Percentiles rank a stretch among this genome's conserved stretches.
phyloP scores from a whole-genome alignment of 1,140 invertebrate genomes.

The Drosophila pandora region DNA sequence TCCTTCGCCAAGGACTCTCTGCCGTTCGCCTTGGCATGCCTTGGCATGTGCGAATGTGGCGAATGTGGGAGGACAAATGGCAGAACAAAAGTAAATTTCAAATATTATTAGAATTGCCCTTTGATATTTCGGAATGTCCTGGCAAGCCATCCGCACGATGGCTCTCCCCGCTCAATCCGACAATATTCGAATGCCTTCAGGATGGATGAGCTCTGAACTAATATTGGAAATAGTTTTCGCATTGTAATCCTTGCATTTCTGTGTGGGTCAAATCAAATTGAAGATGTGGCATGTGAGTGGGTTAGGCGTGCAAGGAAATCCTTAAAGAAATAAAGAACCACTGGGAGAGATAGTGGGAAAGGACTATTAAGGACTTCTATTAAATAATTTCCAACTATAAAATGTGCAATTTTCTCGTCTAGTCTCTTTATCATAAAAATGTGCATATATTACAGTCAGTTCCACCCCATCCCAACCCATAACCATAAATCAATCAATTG shows the following conservation, averaged over 20 bases:
- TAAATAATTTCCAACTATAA: background rate
- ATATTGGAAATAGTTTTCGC: constrained; percentile 50
- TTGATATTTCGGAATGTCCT: constrained; percentile 52
- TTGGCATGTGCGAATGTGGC: constrained; percentile 33
- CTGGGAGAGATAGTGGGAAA: too few relatives aligned
- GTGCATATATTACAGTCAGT: background rate
- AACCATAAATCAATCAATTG: constrained; percentile 45
- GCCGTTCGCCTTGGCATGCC: constrained; percentile 28
- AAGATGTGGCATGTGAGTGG: constrained; percentile 10
- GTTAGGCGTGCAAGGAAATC: background rate
- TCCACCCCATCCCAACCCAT: background rate
- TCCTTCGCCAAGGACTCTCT: background rate
- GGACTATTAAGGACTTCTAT: background rate
- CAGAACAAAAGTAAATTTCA: constrained; percentile 54
- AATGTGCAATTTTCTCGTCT: background rate
- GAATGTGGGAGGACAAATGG: constrained; percentile 11
- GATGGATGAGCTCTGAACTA: constrained; percentile 41
- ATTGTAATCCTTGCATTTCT: constrained; percentile 29
- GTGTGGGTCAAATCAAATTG: background rate
- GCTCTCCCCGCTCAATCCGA: constrained; percentile 4
- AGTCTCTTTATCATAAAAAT: background rate
- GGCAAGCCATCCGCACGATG: constrained; percentile 14
- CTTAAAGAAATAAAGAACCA: constrained; percentile 19
- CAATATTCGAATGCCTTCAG: constrained; percentile 42
- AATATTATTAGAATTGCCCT: constrained; percentile 60